A percentile compares a stretch with the other conserved stretches of the same genome.
Evolutionary conservation across 2,797 vertebrate genomes (phyloP).

Genomic region (Epinephelus malabaricus): DNA sequence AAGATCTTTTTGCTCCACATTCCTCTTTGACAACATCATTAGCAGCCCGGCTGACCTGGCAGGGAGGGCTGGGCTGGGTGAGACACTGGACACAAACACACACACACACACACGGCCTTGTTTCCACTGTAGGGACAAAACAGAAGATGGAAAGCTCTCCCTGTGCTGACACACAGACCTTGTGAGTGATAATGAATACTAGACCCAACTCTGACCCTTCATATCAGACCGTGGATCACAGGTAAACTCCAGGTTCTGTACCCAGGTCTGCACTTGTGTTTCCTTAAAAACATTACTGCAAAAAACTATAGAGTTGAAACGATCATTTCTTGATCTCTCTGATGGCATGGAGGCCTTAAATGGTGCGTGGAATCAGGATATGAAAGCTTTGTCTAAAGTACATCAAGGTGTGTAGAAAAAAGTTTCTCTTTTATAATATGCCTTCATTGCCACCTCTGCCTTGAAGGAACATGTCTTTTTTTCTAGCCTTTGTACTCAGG

Average conservation of each 20-base stretch:
- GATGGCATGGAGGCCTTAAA: background rate
- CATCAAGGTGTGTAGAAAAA: background rate
- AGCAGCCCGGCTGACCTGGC: conserved; percentile 27
- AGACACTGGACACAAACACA: conserved; percentile 41
- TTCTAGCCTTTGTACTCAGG: background rate
- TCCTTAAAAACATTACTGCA: background rate
- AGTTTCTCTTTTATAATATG: background rate
- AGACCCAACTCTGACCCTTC: conserved; percentile 7
- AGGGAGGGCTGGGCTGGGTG: conserved; percentile 45
- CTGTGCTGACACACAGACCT: background rate
- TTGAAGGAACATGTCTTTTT: background rate
- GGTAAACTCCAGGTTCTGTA: background rate
- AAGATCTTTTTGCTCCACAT: conserved; percentile 54
- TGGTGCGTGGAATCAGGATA: no score
- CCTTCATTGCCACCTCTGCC: background rate
- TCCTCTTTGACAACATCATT: conserved; percentile 60
- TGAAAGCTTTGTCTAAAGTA: background rate
- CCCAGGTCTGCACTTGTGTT: background rate
- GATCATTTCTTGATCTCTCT: background rate
- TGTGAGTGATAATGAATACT: background rate
- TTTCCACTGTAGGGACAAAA: conserved; percentile 7
- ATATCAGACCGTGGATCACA: background rate
- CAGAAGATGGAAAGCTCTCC: background rate
- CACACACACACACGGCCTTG: conserved; percentile 2
- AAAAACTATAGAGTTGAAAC: background rate